Conservation (phyloP, 2,888 invertebrate species). For the Dryadula phaetusa region DNA sequence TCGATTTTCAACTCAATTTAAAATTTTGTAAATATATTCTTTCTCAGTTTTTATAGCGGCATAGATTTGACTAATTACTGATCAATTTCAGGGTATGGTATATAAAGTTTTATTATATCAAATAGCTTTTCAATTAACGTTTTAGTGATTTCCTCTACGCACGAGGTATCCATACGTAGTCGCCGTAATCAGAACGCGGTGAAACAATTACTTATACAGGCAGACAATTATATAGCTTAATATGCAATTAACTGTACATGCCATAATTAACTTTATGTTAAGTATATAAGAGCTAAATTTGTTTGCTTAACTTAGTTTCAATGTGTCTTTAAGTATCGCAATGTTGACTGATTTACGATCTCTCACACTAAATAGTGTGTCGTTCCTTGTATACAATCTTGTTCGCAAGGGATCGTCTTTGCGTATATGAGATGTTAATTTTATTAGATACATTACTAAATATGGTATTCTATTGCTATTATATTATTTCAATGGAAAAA, state of each 20-base stretch:
- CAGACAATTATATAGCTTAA: not conserved
- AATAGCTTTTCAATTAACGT: slow-evolving; percentile 5
- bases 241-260: not conserved
- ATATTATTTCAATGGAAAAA: too few species aligned
- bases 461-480: too few species aligned
- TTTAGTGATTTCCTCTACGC: slow-evolving; percentile 15
- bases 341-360: slow-evolving; percentile 29
- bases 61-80: too few species aligned
- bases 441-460: not conserved
- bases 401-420: not conserved
- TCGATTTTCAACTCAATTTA: too few species aligned
- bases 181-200: slow-evolving; percentile 27
- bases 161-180: slow-evolving; percentile 24
- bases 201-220: slow-evolving; percentile 30
- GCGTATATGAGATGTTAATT: not conserved
- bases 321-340: slow-evolving; percentile 6
- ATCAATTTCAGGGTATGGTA: too few species aligned
- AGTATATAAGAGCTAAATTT: not conserved
- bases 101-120: slow-evolving; percentile 2
- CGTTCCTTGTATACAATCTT: slow-evolving; percentile 14
- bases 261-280: not conserved
- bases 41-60: too few species aligned
- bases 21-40: too few species aligned
- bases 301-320: not conserved
- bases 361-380: slow-evolving; percentile 17